Evolutionary conservation across 1,140 invertebrate genomes (phyloP).

Genomic region (Pentalonia nigronervosa): DNA sequence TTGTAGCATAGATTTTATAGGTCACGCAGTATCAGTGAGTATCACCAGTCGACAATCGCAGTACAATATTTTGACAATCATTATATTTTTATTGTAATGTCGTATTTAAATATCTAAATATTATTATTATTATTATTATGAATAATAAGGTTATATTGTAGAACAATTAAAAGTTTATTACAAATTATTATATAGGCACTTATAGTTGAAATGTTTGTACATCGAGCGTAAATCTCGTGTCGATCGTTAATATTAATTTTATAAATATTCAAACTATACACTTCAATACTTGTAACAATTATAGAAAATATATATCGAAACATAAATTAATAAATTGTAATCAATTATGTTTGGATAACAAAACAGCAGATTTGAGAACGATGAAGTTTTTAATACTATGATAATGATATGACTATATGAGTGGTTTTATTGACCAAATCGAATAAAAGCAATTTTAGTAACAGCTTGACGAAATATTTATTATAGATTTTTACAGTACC

Average conservation of each 20-base stretch:
- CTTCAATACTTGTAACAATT: neutral
- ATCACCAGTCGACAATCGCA: constrained; percentile 8
- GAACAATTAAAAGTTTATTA: neutral
- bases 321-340: neutral
- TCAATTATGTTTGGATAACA: neutral
- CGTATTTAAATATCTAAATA: neutral
- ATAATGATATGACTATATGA: neutral
- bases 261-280: neutral
- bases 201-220: neutral
- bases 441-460: neutral
- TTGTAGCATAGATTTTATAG: constrained; percentile 40
- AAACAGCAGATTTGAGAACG: neutral
- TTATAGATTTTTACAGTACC: neutral
- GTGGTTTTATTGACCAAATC: neutral
- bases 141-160: neutral
- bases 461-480: neutral
- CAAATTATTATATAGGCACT: neutral
- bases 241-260: neutral
- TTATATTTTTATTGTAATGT: neutral
- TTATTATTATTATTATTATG: neutral
- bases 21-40: constrained; percentile 37
- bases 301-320: neutral
- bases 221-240: neutral
- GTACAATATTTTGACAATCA: neutral
- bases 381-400: neutral